These are phyloP conservation scores for Sylvilagus bachmani DNA, from an alignment of 2,113 vertebrate species.

Conservation along the genomic window DNA sequence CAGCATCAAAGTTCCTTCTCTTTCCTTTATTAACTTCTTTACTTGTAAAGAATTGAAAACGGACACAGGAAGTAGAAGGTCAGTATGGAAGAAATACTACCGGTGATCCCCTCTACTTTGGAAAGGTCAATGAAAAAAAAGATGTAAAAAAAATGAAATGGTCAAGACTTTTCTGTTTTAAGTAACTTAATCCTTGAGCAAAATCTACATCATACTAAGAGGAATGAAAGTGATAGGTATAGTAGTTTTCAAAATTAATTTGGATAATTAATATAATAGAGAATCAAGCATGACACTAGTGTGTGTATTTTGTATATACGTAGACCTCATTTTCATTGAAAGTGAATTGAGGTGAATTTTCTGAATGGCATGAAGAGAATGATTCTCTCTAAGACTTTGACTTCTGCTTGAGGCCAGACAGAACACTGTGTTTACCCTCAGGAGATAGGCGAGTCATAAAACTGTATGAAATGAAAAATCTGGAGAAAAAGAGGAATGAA, in stretches of 20 bases:
- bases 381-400: background rate
- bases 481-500: background rate
- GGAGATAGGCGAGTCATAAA: background rate
- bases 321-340: slow-evolving; percentile 41
- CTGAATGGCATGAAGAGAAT: slow-evolving; percentile 27
- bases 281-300: background rate
- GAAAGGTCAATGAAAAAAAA: slow-evolving; percentile 44
- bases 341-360: background rate
- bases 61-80: slow-evolving; percentile 54
- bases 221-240: slow-evolving; percentile 55
- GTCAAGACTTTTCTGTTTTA: slow-evolving; percentile 61
- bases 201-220: slow-evolving; percentile 53
- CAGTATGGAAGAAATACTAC: background rate
- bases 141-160: background rate
- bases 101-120: slow-evolving; percentile 58
- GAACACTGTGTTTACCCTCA: slow-evolving; percentile 18
- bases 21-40: slow-evolving; percentile 83
- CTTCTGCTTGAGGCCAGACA: background rate
- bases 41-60: slow-evolving; percentile 75
- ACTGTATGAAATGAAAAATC: slow-evolving; percentile 33
- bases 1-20: slow-evolving; percentile 81
- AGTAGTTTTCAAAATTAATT: slow-evolving; percentile 61
- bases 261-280: slow-evolving; percentile 56
- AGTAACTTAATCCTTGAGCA: slow-evolving; percentile 65
- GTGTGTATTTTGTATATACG: slow-evolving; percentile 7